These are phyloP conservation scores for Heliconius ethilla DNA, from an alignment of 2,888 invertebrate species.

Conservation along the genomic window DNA sequence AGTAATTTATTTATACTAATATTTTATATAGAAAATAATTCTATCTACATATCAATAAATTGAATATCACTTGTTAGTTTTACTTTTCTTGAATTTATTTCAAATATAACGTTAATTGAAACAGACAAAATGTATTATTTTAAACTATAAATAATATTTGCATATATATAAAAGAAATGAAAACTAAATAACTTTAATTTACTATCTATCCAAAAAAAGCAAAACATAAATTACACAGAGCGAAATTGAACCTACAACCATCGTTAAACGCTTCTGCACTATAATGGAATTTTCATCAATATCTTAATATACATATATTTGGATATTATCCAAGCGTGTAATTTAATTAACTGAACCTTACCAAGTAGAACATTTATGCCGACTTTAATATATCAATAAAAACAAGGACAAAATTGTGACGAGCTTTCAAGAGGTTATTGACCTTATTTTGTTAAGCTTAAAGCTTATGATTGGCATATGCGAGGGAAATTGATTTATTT, in stretches of 20 bases:
- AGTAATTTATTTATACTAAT: neutral
- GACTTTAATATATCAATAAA: constrained; percentile 1
- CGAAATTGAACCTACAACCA: neutral
- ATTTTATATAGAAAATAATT: neutral
- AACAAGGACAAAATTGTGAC: neutral
- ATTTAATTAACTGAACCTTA: constrained; percentile 1
- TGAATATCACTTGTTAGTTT: neutral
- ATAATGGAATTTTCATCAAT: neutral
- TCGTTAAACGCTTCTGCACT: neutral
- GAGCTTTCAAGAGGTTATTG: neutral
- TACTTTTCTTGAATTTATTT: neutral
- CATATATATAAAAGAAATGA: too few species aligned
- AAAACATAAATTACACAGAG: too few species aligned
- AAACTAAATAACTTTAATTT: too few species aligned
- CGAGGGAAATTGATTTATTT: neutral
- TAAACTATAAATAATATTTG: too few species aligned
- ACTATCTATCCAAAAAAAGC: too few species aligned
- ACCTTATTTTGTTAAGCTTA: neutral
- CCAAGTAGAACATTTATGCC: neutral
- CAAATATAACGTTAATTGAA: neutral
- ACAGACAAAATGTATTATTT: too few species aligned
- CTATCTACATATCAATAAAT: neutral
- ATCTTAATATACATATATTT: neutral
- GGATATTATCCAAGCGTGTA: neutral
- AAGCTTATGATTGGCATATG: neutral